A percentile compares a stretch with the other conserved stretches of the same genome.
Conservation (phyloP, 2,797 vertebrate species). For the Morelia viridis region DNA sequence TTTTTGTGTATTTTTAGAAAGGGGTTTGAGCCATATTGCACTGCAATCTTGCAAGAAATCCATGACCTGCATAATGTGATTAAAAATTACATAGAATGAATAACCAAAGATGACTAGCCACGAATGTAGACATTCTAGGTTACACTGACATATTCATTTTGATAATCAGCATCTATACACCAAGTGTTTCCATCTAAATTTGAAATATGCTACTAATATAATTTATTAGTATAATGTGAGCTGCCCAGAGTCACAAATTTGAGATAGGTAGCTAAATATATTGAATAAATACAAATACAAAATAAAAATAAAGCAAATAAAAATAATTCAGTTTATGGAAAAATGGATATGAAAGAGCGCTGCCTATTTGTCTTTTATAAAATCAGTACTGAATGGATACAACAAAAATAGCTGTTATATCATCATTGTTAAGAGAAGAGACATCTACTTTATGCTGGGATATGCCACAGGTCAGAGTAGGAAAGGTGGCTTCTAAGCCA, state of each 20-base stretch:
- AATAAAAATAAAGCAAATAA: neutral
- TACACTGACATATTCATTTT: neutral
- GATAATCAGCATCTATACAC: neutral
- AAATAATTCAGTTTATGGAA: neutral
- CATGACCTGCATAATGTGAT: conserved; percentile 1
- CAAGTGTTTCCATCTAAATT: neutral
- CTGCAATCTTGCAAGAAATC: conserved; percentile 15
- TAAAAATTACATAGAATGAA: conserved; percentile 16
- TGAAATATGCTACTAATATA: neutral
- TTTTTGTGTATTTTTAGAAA: conserved; percentile 48
- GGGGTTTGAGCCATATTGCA: conserved; percentile 17
- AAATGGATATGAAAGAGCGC: neutral
- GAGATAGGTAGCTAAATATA: neutral
- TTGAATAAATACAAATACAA: neutral
- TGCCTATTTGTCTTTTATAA: neutral
- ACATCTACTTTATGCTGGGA: neutral
- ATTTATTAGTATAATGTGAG: neutral
- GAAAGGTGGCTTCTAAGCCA: neutral
- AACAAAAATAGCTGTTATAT: neutral
- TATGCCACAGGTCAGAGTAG: neutral
- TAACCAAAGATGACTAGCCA: neutral
- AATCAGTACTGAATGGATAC: neutral
- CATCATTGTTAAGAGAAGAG: neutral
- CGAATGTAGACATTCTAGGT: neutral
- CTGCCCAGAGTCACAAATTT: neutral